A percentile compares a stretch with the other conserved stretches of the same genome.
Conservation (phyloP, 1,140 invertebrate genomes). For the Charaxes varanes region DNA sequence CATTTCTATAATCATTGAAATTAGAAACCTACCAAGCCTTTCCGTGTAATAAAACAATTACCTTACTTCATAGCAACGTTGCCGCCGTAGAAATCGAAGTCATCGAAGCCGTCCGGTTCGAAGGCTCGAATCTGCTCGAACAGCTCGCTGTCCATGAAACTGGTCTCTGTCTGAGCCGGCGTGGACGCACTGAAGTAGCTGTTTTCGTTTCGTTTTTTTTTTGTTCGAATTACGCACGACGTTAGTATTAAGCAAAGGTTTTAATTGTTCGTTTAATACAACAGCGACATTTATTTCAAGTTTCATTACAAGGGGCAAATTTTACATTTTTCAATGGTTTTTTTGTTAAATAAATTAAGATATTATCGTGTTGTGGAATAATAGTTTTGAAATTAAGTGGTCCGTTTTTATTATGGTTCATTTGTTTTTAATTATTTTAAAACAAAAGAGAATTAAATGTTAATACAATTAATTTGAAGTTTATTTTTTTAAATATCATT, state of each 20-base stretch:
- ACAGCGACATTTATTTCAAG: too few relatives aligned
- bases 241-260: too few relatives aligned
- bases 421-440: too few relatives aligned
- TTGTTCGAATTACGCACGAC: not conserved
- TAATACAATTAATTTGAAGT: slow-evolving; percentile 2
- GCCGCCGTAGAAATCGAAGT: slow-evolving; percentile 48
- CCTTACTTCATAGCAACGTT: slow-evolving; percentile 53
- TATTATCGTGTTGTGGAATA: too few relatives aligned
- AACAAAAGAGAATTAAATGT: too few relatives aligned
- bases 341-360: too few relatives aligned
- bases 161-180: slow-evolving; percentile 54
- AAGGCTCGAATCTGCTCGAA: slow-evolving; percentile 69
- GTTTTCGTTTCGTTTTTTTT: slow-evolving; percentile 13
- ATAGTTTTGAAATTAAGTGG: too few relatives aligned
- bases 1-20: too few relatives aligned
- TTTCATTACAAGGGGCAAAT: too few relatives aligned
- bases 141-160: slow-evolving; percentile 66
- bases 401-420: too few relatives aligned
- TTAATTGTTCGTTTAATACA: too few relatives aligned
- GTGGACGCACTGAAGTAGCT: slow-evolving; percentile 72
- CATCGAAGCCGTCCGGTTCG: slow-evolving; percentile 59
- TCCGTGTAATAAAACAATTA: slow-evolving; percentile 25
- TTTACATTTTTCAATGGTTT: slow-evolving; percentile 1
- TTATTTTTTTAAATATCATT: slow-evolving; percentile 11
- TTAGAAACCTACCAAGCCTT: too few relatives aligned